phyloP scores from a whole-genome alignment of 37 sponge, comb jelly and placozoan species.

The Bolinopsis microptera region DNA sequence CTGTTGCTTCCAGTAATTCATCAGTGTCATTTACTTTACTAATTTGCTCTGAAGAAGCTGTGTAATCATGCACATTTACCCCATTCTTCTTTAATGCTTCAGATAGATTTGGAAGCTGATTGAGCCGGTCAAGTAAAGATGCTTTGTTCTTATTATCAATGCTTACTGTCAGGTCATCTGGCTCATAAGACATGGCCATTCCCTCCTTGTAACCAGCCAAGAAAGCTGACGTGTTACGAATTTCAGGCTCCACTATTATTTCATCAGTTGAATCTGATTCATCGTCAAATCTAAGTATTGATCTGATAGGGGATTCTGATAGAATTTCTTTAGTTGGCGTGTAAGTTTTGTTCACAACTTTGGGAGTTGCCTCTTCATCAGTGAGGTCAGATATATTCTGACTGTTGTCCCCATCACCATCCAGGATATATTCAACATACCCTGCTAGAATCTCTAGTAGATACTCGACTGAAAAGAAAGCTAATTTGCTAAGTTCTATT shows the following conservation, averaged over 20 bases:
- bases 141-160: background rate
- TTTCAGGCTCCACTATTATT: background rate
- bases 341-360: background rate
- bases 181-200: background rate
- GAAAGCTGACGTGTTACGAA: constrained; percentile 3
- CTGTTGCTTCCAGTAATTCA: no score
- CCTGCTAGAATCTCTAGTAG: constrained; percentile 21
- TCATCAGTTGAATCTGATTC: no score
- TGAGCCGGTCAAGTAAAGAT: background rate
- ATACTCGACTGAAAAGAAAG: background rate
- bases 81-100: background rate
- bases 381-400: background rate
- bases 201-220: background rate
- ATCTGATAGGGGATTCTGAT: constrained; percentile 6
- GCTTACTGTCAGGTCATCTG: background rate
- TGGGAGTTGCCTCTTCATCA: background rate
- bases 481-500: no score
- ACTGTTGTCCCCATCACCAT: background rate
- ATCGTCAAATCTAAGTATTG: background rate
- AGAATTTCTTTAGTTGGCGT: constrained; percentile 3
- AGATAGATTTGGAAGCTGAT: background rate
- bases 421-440: constrained; percentile 6
- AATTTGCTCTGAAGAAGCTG: background rate
- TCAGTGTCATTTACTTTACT: background rate
- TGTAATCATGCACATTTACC: background rate